These are phyloP conservation scores for Drosophila algonquin DNA, from an alignment of 2,888 invertebrate genomes.

Conservation along the genomic window DNA sequence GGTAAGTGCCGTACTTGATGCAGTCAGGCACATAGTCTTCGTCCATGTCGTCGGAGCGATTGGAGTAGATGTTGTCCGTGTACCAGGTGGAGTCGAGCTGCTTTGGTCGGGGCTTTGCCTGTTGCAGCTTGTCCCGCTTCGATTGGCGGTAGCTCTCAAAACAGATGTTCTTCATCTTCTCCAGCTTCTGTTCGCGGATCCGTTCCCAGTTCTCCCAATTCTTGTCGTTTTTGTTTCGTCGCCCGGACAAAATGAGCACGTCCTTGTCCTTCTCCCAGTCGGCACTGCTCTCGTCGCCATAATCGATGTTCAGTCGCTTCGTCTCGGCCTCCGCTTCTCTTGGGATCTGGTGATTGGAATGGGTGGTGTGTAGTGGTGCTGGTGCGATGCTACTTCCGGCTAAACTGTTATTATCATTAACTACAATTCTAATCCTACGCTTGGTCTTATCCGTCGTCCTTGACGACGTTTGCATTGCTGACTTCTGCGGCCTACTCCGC, in stretches of 20 bases:
- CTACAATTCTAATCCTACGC: slow-evolving; percentile 83
- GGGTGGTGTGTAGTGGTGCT: slow-evolving; percentile 28
- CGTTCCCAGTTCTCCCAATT: slow-evolving; percentile 84
- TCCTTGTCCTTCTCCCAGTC: slow-evolving; percentile 68
- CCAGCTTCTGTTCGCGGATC: slow-evolving; percentile 83
- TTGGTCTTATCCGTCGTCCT: slow-evolving; percentile 82
- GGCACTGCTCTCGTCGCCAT: slow-evolving; percentile 59
- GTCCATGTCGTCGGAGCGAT: slow-evolving; percentile 83
- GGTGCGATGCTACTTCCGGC: slow-evolving; percentile 53
- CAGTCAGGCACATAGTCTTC: slow-evolving; percentile 83
- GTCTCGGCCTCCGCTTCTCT: slow-evolving; percentile 54
- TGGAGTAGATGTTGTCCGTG: slow-evolving; percentile 84
- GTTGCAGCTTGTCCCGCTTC: slow-evolving; percentile 81
- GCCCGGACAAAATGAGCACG: slow-evolving; percentile 66
- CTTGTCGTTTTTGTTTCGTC: slow-evolving; percentile 82
- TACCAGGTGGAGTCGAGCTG: slow-evolving; percentile 84
- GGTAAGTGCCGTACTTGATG: slow-evolving; percentile 80
- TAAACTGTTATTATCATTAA: slow-evolving; percentile 80
- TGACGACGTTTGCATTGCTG: slow-evolving; percentile 79
- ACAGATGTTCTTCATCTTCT: slow-evolving; percentile 84
- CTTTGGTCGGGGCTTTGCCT: slow-evolving; percentile 82
- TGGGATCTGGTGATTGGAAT: slow-evolving; percentile 36
- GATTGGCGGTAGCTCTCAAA: slow-evolving; percentile 84
- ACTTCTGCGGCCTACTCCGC: slow-evolving; percentile 80
- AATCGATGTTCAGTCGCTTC: slow-evolving; percentile 76